Base-by-base conservation (phyloP, 2,888 invertebrate species). In the Drosophila pseudotakahashii region DNA sequence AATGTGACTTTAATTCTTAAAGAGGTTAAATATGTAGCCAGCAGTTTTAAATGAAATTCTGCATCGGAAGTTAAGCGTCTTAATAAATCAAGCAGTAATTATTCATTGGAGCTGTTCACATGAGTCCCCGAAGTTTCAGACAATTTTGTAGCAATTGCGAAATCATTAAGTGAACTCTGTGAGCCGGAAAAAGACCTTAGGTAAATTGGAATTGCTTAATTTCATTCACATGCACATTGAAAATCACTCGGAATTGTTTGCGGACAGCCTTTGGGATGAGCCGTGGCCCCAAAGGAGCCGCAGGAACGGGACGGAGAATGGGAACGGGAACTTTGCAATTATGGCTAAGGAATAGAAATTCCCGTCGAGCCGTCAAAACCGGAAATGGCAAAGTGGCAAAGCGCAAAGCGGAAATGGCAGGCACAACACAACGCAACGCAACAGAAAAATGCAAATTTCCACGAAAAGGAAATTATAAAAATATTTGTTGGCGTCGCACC, bases 331-430 rank as follows among this genome's bases (percentile, higher is more conserved):
- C 39, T 45, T 57, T 48, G 73, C 72, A 72, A 73, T 73, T 73
- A 73, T 64, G 66, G 32, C 39, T 19, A 60, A 67, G 74, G 50
- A 67, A 61, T 67, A 42, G 47, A 71, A 63, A 57, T 64, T 63
- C 51, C 64, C 55, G 64, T 41, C 57, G 47, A 69, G 74, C 74
- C 69, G 77, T 85, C 80, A 85, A 57, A 61, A 71, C 69, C 85
- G 78, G 85, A 81, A 85, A 79, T 75, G 78, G 76, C 74, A 78
- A 82, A 85, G 76, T 85, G 81, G 76, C 78, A 68, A 74, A 74
- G 52, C 57, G 57, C 50, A 85, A 77, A 78, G 64, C 85, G 82
- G 81, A 78, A 84, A 77, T 81, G 77, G 68, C 79, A 72, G 69
- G 53, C 68, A 81, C 44, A 75, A 68, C 69, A 58, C 58, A 54